Base-by-base conservation (phyloP, 1,140 invertebrate genomes). In the Diorhabda elongata region DNA sequence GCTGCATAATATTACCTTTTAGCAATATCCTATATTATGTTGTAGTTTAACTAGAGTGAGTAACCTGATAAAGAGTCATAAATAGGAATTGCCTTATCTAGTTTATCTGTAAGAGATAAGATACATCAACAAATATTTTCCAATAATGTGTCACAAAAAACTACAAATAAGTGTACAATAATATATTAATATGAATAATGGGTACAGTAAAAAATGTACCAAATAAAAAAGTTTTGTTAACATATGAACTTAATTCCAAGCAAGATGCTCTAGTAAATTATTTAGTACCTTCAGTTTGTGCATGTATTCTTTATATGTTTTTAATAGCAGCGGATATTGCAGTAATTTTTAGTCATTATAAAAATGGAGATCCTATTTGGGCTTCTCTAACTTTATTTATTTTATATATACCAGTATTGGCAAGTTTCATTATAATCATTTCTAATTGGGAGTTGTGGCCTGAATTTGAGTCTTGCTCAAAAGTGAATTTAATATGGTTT, bases 401-500 rank as follows among this genome's bases (percentile, higher is more conserved):
- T 42, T 82, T 86, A 69, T 86, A 83, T 73, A 72, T 82, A 7
- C 85, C 86, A 4, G 83, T 81, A 8, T 41, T 85, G 4, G 78
- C 76, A 1, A 85, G 84, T 67, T 85, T 84, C 69, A 70, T 85
- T n/a, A 65, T 85, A 42, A 84, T 82, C 3, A 74, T 85, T 4
- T 83, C 84, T 3, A 79, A 81, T 61, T 82, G 81, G n/a, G 85
- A 85, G 64, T 82, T 84, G 78, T 85, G 84, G 82, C 82, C 79
- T 3, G 72, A 80, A 52, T 66, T 73, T 44, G 72, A 75, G 42
- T 73, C 71, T 11, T 74, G 71, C 60, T 74, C 71, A n/a, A 63
- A 52, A 26, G 63, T 72, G 4, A 80, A 79, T 73, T 44, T 84
- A 8, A 75, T 78, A 69, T 89, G 87, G 88, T 82, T 87, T 65